Evolutionary conservation across 2,888 invertebrate species (phyloP).

Genomic region (Coelogynopora nodosa): DNA sequence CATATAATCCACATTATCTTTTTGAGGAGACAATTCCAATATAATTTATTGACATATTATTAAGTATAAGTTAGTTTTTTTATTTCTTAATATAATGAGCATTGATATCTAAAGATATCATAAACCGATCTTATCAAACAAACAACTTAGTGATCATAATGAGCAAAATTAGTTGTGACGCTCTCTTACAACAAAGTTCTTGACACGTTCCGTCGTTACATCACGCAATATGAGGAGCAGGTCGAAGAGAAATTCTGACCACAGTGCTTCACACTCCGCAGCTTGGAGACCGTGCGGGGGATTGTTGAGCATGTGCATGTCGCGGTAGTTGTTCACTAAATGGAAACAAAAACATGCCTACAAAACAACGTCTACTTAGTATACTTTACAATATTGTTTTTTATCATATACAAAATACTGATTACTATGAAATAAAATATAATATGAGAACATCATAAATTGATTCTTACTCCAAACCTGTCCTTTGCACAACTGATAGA

Average conservation of each 20-base stretch:
- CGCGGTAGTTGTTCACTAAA: slow-evolving; percentile 8
- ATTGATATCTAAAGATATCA: no score
- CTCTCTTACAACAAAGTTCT: background rate
- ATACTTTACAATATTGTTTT: no score
- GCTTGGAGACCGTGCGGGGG: background rate
- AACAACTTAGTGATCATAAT: background rate
- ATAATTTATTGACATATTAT: no score
- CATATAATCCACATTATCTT: no score
- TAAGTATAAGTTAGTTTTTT: no score
- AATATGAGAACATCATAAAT: background rate
- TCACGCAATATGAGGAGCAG: background rate
- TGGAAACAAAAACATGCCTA: no score
- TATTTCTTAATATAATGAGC: no score
- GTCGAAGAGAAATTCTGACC: background rate
- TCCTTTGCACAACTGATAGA: background rate
- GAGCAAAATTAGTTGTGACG: no score
- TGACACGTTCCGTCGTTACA: background rate
- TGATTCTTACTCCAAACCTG: background rate
- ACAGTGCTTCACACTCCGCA: background rate
- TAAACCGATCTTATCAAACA: background rate
- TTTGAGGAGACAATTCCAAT: no score
- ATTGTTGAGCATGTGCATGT: slow-evolving; percentile 18
- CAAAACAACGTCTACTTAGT: no score
- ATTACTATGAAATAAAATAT: background rate
- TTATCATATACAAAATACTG: no score